These are phyloP conservation scores for Alectoris magna DNA, from an alignment of 2,797 vertebrate genomes.

Conservation along the genomic window DNA sequence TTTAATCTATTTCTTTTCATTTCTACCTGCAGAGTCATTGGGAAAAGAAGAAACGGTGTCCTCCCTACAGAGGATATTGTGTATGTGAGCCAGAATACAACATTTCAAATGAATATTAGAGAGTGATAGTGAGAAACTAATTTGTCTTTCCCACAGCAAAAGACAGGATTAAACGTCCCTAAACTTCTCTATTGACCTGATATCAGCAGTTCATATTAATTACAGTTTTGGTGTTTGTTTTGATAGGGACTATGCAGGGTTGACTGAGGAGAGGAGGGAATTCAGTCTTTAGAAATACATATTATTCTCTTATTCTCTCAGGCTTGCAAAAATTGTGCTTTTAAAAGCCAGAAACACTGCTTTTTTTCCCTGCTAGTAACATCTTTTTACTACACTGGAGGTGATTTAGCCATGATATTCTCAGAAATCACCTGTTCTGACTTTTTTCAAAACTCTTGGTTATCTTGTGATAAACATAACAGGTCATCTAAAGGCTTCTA, in stretches of 20 bases:
- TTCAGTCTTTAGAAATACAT: background rate
- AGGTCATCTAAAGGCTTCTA: background rate
- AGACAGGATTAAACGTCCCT: background rate
- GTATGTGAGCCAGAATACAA: background rate
- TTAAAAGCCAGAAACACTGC: background rate
- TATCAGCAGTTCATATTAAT: background rate
- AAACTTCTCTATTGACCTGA: background rate
- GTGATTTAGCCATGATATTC: background rate
- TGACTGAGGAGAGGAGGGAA: too few species aligned
- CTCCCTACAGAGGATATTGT: background rate
- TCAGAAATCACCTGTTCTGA: background rate
- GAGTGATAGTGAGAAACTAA: background rate
- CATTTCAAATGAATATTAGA: background rate
- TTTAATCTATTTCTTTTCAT: background rate
- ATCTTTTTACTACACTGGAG: background rate
- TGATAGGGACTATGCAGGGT: accelerated
- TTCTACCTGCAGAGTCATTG: background rate
- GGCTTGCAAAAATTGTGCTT: background rate
- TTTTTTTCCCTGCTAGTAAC: background rate
- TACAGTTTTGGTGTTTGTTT: background rate
- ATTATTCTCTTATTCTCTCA: accelerated
- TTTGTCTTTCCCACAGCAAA: background rate
- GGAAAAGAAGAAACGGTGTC: background rate
- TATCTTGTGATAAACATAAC: background rate
- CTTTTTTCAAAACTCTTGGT: background rate